Conservation (phyloP, 2,113 vertebrate species). For the Rhinolophus ferrumequinum region DNA sequence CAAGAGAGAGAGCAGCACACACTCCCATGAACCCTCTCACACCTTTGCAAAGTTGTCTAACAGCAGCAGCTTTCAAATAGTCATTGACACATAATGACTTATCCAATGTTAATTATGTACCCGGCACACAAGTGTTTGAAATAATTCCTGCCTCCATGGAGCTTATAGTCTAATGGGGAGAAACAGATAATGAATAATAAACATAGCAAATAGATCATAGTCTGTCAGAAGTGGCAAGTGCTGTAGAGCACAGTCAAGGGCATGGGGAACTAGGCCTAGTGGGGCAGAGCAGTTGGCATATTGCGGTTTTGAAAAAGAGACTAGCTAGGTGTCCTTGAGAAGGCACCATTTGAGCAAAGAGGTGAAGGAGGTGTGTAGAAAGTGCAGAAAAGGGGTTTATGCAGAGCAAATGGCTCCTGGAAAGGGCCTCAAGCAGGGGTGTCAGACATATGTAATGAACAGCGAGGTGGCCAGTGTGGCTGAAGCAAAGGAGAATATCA, state of each 20-base stretch:
- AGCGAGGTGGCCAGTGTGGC: background rate
- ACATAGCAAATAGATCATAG: background rate
- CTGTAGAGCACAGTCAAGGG: background rate
- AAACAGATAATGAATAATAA: background rate
- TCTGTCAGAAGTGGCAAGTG: background rate
- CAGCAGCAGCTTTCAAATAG: background rate
- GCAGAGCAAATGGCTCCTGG: too few relatives aligned
- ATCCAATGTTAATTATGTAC: background rate
- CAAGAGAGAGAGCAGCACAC: background rate
- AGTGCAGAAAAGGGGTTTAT: background rate
- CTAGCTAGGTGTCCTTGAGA: background rate
- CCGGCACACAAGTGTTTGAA: background rate
- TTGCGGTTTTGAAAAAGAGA: background rate
- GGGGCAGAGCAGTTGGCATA: background rate
- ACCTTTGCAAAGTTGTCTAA: background rate
- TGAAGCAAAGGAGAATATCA: background rate
- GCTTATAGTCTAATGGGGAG: background rate
- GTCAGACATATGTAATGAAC: background rate
- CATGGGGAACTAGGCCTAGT: background rate
- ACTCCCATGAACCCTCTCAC: background rate
- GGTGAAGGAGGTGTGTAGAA: background rate
- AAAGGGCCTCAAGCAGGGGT: background rate
- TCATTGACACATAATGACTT: background rate
- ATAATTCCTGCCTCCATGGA: background rate
- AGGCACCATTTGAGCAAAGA: background rate